Evolutionary conservation across 2,797 vertebrate genomes (phyloP), one percentile per base, ranked within the genome.

Genomic region (Pampus argenteus): DNA sequence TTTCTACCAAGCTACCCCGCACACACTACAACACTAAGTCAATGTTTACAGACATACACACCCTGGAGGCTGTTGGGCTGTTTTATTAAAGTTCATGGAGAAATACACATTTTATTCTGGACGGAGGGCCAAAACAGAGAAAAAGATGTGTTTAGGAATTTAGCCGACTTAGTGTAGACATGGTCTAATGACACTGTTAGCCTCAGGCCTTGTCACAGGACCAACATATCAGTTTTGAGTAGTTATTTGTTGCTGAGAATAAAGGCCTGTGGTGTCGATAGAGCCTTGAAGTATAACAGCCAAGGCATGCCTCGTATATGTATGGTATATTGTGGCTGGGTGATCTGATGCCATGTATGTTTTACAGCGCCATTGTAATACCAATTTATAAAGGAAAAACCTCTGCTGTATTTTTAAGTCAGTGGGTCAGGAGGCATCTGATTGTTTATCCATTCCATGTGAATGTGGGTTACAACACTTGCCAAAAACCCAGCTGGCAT

Each of bases 381-480:
- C 8, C 36, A 5, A 34, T 40, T 48, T 23, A 45, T 56, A 52
- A 47, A 66, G 34, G 36, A 42, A 49, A 60, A 38, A 49, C 20
- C 25, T 29, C 29, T 65, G 29, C 17, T 60, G 13, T 38, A 10
- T 78, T 72, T 72, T 64, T 15, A 70, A 14, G 49, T 28, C 55
- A 63, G 55, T 14, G 0, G 29, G 57, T 66, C 69, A 73, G 23
- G 3, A 55, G 44, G 42, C 28, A 73, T 54, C 9, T 9, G 47
- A 60, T 66, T 38, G 51, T 31, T 60, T 45, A 57, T 18, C 57
- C 18, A 28, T 63, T 68, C 62, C 63, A 9, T 58, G 34, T 61
- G 54, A 71, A 64, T 59, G 18, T 51, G 54, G 47, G 57, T 69
- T 64, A 51, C 18, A 25, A 42, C 38, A 65, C 45, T 66, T 69